Percentiles rank a stretch among this genome's conserved stretches.
These are phyloP conservation scores for Stenotaenia linearis DNA, from an alignment of 2,888 invertebrate genomes.

Conservation along the genomic window DNA sequence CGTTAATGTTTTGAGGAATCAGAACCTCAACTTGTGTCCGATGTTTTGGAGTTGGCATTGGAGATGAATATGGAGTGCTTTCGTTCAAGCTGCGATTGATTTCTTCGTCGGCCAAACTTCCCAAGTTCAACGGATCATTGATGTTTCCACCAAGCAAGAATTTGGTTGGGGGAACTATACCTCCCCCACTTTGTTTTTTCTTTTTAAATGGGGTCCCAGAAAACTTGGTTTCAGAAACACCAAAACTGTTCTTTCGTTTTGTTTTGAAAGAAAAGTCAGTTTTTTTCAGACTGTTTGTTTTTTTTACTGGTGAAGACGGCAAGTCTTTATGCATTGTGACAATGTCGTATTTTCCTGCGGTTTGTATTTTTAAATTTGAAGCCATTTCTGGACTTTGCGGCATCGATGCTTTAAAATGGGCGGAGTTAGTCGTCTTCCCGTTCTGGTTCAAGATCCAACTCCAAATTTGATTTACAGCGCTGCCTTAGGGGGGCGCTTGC, in stretches of 20 bases:
- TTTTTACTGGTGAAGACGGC: not conserved
- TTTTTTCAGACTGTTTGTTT: not conserved
- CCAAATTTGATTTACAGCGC: conserved; percentile 18
- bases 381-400: conserved; percentile 27
- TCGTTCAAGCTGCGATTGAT: conserved; percentile 45
- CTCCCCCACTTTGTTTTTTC: not conserved
- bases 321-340: conserved; percentile 5
- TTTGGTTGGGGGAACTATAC: conserved; percentile 77
- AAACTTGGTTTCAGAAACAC: not conserved
- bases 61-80: conserved; percentile 88
- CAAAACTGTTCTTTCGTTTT: conserved; percentile 29
- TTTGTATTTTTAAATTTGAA: conserved; percentile 28
- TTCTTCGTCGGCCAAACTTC: conserved; percentile 63
- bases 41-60: conserved; percentile 74
- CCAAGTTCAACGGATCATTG: conserved; percentile 87
- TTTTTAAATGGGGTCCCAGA: not conserved
- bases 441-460: not conserved
- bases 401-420: not conserved
- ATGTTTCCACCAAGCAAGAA: conserved; percentile 92
- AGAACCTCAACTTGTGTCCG: conserved; percentile 73
- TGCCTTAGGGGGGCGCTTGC: conserved; percentile 24
- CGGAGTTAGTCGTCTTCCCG: not conserved
- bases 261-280: not conserved
- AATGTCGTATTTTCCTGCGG: conserved; percentile 19
- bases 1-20: conserved; percentile 85